Conservation (phyloP, 2,888 invertebrate genomes). For the Pammene aurita region DNA sequence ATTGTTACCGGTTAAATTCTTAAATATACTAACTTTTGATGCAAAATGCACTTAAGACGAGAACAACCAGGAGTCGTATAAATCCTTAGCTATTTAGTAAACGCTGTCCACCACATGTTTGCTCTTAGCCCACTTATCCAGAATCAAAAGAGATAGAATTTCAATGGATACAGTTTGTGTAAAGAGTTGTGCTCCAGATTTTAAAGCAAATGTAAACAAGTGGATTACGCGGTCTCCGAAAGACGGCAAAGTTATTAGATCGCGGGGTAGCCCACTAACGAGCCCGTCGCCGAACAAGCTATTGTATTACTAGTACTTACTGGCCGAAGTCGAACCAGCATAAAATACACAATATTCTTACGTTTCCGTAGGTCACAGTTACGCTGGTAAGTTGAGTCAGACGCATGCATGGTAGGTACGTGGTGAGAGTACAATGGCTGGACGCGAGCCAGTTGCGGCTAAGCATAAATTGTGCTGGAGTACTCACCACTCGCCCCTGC, state of each 20-base stretch:
- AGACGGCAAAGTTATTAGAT: constrained; percentile 74
- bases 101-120: constrained; percentile 37
- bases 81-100: constrained; percentile 47
- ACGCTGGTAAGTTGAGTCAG: neutral
- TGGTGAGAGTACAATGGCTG: constrained; percentile 49
- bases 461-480: constrained; percentile 67
- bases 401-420: no score
- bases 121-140: constrained; percentile 41
- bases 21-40: neutral
- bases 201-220: constrained; percentile 64
- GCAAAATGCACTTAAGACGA: neutral
- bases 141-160: constrained; percentile 40
- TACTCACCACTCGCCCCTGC: constrained; percentile 47
- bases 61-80: constrained; percentile 20
- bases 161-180: constrained; percentile 45
- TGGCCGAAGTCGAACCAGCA: neutral
- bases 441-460: constrained; percentile 61
- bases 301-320: neutral
- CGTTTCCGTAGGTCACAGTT: neutral
- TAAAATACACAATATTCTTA: neutral
- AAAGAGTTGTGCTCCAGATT: constrained; percentile 52
- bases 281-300: constrained; percentile 56
- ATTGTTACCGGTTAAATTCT: no score
- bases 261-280: constrained; percentile 67
- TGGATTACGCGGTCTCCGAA: constrained; percentile 62